Percentiles rank a stretch among this genome's conserved stretches.
These are phyloP conservation scores for Phrynocephalus vlangalii DNA, from an alignment of 2,797 vertebrate genomes.

Conservation along the genomic window DNA sequence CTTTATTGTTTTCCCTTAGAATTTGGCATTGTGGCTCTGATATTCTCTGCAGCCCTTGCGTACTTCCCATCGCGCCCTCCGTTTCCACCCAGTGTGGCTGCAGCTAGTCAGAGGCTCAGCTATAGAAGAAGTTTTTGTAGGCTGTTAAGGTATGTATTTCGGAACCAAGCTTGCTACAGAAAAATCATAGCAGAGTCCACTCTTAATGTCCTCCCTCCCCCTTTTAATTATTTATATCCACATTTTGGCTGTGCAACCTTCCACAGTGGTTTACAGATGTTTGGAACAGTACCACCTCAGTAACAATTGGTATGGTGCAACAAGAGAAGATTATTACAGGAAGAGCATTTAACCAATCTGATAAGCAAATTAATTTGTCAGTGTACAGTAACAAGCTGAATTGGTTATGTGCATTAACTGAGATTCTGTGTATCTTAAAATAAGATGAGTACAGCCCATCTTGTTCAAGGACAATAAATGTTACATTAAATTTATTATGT, in stretches of 20 bases:
- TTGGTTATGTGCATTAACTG: background rate
- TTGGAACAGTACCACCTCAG: background rate
- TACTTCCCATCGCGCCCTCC: slow-evolving; percentile 96
- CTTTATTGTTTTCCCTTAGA: slow-evolving; percentile 77
- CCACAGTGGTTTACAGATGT: background rate
- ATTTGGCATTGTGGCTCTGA: slow-evolving; percentile 85
- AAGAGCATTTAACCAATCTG: background rate
- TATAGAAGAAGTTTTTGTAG: slow-evolving; percentile 95
- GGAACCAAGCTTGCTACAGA: slow-evolving; percentile 20
- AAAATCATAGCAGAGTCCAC: slow-evolving; percentile 31
- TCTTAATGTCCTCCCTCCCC: background rate
- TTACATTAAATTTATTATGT: background rate
- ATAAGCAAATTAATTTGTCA: background rate
- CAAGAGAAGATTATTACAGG: background rate
- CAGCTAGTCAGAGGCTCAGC: slow-evolving; percentile 93
- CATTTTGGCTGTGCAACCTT: background rate
- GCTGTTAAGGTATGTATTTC: slow-evolving; percentile 86
- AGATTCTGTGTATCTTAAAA: background rate
- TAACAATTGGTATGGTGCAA: background rate
- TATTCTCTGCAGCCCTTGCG: slow-evolving; percentile 87
- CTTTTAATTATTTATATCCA: background rate
- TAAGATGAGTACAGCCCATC: background rate
- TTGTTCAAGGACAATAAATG: slow-evolving; percentile 1
- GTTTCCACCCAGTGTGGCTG: slow-evolving; percentile 93
- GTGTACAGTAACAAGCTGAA: background rate